A percentile compares a stretch with the other conserved stretches of the same genome.
Conservation (phyloP, 2,888 invertebrate species). For the Pterostichus niger region DNA sequence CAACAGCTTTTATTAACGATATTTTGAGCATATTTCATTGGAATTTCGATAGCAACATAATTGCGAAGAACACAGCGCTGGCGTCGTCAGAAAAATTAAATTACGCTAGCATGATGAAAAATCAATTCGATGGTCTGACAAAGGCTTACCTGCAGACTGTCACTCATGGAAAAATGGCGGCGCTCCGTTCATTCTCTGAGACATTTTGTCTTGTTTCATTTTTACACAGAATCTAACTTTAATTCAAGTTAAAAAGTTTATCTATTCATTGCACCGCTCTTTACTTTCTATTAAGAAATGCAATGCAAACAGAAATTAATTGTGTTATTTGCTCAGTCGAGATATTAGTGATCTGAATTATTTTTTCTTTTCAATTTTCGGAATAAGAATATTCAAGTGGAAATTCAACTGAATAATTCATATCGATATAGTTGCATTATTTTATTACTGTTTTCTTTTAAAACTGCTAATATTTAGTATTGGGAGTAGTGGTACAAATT, state of each 20-base stretch:
- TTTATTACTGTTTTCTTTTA: too few species aligned
- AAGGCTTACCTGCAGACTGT: neutral
- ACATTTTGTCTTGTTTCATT: neutral
- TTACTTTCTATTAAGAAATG: neutral
- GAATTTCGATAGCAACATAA: slow-evolving; percentile 26
- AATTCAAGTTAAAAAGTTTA: neutral
- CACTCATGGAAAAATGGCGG: neutral
- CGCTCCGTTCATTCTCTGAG: neutral
- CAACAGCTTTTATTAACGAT: slow-evolving; percentile 11
- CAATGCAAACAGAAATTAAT: slow-evolving; percentile 3
- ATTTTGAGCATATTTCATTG: slow-evolving; percentile 20
- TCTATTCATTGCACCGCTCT: neutral
- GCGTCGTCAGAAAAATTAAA: slow-evolving; percentile 42
- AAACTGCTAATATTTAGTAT: neutral
- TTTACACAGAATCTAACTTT: neutral
- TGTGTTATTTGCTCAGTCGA: neutral
- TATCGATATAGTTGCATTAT: too few species aligned
- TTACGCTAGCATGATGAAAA: slow-evolving; percentile 23
- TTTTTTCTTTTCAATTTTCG: neutral
- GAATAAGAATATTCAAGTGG: neutral
- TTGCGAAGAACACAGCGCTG: slow-evolving; percentile 17
- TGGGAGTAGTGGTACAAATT: too few species aligned
- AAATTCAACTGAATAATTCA: too few species aligned
- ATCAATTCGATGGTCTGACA: slow-evolving; percentile 26
- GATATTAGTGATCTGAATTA: neutral